These are phyloP conservation scores for Zosterops pallidus DNA, from an alignment of 2,113 vertebrate genomes.

Conservation along the genomic window DNA sequence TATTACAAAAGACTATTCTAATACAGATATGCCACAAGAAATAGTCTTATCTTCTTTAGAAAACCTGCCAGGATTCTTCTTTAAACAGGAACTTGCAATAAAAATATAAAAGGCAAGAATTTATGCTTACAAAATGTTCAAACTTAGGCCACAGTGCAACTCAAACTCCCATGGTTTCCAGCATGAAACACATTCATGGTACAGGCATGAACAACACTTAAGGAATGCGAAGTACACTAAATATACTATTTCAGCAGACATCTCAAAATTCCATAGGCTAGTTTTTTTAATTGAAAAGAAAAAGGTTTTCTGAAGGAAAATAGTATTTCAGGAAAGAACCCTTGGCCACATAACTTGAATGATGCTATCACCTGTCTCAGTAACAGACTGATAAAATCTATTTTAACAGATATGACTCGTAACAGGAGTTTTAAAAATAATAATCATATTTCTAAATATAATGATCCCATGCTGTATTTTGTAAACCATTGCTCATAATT, in stretches of 20 bases:
- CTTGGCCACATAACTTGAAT: background rate
- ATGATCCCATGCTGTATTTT: background rate
- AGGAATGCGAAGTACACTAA: constrained; percentile 3
- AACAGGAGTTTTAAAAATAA: background rate
- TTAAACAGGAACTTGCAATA: background rate
- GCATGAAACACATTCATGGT: background rate
- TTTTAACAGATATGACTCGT: background rate
- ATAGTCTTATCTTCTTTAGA: background rate
- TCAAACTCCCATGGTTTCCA: constrained; percentile 18
- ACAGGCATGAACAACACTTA: constrained; percentile 2
- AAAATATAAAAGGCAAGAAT: background rate
- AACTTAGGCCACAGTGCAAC: background rate
- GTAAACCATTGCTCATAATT: background rate
- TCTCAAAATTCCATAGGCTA: constrained; percentile 11
- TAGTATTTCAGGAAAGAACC: background rate
- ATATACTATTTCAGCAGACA: background rate
- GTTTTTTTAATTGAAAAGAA: background rate
- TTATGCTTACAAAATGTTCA: background rate
- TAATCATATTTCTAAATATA: background rate
- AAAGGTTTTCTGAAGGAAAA: background rate
- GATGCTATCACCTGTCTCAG: background rate
- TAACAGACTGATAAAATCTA: background rate
- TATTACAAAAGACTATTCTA: background rate
- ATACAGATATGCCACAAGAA: background rate
- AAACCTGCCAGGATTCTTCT: background rate